These are phyloP conservation scores for Acanthurus tractus DNA, from an alignment of 2,797 vertebrate species.

Conservation along the genomic window DNA sequence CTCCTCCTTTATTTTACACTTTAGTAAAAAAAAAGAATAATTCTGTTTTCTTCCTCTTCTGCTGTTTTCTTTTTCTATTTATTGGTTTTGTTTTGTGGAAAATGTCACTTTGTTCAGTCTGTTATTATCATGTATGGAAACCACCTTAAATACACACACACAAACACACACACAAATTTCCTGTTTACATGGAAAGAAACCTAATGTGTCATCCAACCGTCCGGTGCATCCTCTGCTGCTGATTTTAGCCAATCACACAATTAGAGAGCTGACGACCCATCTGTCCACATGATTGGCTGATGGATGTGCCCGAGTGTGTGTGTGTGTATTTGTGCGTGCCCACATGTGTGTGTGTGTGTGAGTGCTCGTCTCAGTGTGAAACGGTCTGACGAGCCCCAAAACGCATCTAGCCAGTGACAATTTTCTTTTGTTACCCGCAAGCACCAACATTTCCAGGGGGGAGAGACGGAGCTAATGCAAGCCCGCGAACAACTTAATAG, in stretches of 20 bases:
- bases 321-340: background rate
- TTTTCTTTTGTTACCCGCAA: slow-evolving; percentile 74
- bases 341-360: slow-evolving; percentile 16
- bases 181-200: slow-evolving; percentile 96
- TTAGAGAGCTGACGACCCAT: slow-evolving; percentile 99
- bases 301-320: slow-evolving; percentile 45
- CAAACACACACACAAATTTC: slow-evolving; percentile 79
- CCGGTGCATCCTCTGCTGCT: slow-evolving; percentile 93
- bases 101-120: background rate
- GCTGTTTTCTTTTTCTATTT: background rate
- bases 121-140: slow-evolving; percentile 6
- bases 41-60: background rate
- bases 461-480: slow-evolving; percentile 65
- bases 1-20: slow-evolving; percentile 46
- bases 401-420: slow-evolving; percentile 69
- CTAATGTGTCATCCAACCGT: slow-evolving; percentile 98
- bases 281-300: slow-evolving; percentile 88
- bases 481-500: slow-evolving; percentile 79
- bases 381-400: slow-evolving; percentile 63
- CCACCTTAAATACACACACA: background rate
- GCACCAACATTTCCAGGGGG: slow-evolving; percentile 59
- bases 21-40: background rate
- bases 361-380: slow-evolving; percentile 25
- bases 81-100: background rate
- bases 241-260: slow-evolving; percentile 99